Evolutionary conservation across 2,797 vertebrate species (phyloP), one percentile per base, ranked within the genome.

Genomic region (Arnoldichthys spilopterus): DNA sequence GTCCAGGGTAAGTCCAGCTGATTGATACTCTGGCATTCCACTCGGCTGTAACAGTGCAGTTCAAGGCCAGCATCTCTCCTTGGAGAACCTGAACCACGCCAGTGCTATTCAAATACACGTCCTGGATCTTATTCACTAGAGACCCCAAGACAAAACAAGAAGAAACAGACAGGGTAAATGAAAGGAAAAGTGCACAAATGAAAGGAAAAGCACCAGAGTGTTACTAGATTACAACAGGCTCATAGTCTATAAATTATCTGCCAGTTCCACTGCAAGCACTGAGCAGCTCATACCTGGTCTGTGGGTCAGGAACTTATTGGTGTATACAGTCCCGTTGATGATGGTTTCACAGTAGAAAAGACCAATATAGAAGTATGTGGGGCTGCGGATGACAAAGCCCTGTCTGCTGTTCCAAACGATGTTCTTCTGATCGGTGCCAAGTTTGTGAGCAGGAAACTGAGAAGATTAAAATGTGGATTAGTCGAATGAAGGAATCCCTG

Each of bases 11-110:
- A 80, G 85, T 93, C 98, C 98, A 99, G 7, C 86, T 93, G 85
- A 99, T 96, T 69, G 94, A 92, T 72, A 98, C 96, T 88, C 98
- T 94, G 4, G 96, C 94, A 92, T 99, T 99, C 83, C 94, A 89
- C 73, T 94, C 94, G 0, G 93, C 95, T 0, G 91, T 97, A 54
- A 95, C 95, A 0, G 95, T 97, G 82, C 98, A 99, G 90, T 96
- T 98, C 78, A 99, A 90, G 0, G 86, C 92, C 22, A 99, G 88
- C 2, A 83, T 91, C 13, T 94, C 90, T 22, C 95, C 95, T 78
- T 89, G 93, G 72, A 99, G 89, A 11, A 93, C 53, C 78, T 91
- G 91, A 73, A 97, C 89, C 0, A 92, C 88, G 18, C 86, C 89
- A 0, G 93, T 95, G 62, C 87, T 91, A 89, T 94, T 96, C 85